Percentiles rank a stretch among this genome's conserved stretches.
These are phyloP conservation scores for Teleogryllus oceanicus DNA, from an alignment of 2,888 invertebrate species.

Conservation along the genomic window DNA sequence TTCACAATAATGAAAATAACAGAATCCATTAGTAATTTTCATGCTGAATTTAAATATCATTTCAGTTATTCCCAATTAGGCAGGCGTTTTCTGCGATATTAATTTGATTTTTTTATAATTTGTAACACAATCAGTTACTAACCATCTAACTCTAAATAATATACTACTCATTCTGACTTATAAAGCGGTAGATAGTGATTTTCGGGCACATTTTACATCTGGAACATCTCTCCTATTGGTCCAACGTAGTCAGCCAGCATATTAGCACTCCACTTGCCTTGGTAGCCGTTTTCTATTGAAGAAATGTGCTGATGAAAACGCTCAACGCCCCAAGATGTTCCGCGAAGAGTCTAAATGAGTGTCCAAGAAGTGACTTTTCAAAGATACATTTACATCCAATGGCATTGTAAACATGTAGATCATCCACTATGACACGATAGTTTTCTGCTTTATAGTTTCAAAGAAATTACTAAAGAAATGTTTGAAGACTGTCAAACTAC, in stretches of 20 bases:
- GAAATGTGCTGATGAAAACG: neutral
- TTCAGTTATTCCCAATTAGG: too few species aligned
- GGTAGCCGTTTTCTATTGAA: neutral
- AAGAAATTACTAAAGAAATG: too few species aligned
- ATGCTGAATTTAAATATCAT: too few species aligned
- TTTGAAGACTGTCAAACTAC: too few species aligned
- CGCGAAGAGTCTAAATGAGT: neutral
- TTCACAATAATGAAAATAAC: too few species aligned
- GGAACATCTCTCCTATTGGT: neutral
- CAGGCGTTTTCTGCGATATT: too few species aligned
- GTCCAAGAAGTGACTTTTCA: too few species aligned
- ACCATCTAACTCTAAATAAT: too few species aligned
- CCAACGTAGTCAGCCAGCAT: neutral
- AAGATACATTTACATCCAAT: neutral
- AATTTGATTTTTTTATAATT: too few species aligned
- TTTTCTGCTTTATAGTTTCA: too few species aligned
- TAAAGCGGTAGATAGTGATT: neutral
- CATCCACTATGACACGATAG: neutral
- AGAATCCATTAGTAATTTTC: too few species aligned
- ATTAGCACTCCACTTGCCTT: neutral
- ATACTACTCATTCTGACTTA: neutral
- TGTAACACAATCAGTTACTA: too few species aligned
- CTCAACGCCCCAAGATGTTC: neutral
- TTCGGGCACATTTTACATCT: neutral
- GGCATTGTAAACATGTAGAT: neutral